phyloP scores from a whole-genome alignment of 1,140 invertebrate genomes.

The Solenopsis fugax region DNA sequence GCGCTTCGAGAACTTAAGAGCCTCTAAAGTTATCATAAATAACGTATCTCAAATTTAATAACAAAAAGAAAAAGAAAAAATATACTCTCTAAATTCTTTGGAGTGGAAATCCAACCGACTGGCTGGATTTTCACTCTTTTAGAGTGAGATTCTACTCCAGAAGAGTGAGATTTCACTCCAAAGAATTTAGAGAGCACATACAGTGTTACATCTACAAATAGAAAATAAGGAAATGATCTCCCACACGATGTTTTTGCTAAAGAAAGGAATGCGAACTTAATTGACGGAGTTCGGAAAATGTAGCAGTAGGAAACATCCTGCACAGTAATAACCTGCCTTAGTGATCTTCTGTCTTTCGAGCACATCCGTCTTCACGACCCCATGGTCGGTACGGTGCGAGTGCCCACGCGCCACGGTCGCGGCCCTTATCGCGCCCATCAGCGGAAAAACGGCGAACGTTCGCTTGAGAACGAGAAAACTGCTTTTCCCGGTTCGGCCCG shows the following conservation, averaged over 20 bases:
- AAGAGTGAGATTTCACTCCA: too few species aligned
- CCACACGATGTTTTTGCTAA: not conserved
- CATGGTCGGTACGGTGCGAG: too few species aligned
- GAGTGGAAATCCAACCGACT: too few species aligned
- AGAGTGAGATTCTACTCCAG: too few species aligned
- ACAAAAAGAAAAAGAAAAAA: not conserved
- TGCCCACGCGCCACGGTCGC: not conserved
- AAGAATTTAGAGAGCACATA: too few species aligned
- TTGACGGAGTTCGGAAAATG: not conserved
- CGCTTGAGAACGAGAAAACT: conserved; percentile 67
- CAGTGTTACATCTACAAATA: not conserved
- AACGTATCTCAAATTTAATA: conserved; percentile 6
- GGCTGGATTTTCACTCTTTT: too few species aligned
- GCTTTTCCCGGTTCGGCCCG: conserved; percentile 57
- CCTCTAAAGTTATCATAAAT: not conserved
- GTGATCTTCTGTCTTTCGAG: not conserved
- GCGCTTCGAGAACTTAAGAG: not conserved
- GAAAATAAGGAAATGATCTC: not conserved
- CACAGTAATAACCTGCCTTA: not conserved
- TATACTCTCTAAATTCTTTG: too few species aligned
- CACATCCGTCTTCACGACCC: not conserved
- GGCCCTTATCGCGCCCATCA: conserved; percentile 60
- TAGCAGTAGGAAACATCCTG: not conserved
- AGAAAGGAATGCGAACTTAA: not conserved
- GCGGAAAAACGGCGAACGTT: conserved; percentile 25